phyloP scores from a whole-genome alignment of 2,797 vertebrate species.

The Lateolabrax maculatus region DNA sequence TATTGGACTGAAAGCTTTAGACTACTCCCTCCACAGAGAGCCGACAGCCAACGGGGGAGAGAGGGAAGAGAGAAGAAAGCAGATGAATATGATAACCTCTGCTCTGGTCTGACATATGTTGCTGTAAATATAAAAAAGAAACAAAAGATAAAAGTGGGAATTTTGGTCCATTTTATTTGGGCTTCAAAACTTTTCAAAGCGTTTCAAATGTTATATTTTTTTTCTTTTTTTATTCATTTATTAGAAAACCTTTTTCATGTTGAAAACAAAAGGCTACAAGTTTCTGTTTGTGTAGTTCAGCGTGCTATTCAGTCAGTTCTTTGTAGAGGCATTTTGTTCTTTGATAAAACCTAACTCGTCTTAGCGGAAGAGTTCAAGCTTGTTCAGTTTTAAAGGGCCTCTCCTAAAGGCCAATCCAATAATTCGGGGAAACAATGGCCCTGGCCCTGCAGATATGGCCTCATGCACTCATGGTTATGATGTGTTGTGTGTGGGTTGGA shows the following conservation, averaged over 20 bases:
- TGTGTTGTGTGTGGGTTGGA: slow-evolving; percentile 23
- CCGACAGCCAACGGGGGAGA: slow-evolving; percentile 5
- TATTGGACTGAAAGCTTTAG: slow-evolving; percentile 66
- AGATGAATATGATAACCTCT: slow-evolving; percentile 57
- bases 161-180: background rate
- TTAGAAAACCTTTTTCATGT: background rate
- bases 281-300: background rate
- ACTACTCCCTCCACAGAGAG: slow-evolving; percentile 39
- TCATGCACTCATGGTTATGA: background rate
- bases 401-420: slow-evolving; percentile 18
- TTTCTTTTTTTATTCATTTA: too few relatives aligned
- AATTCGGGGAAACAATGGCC: background rate
- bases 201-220: background rate
- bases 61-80: background rate
- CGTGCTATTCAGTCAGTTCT: background rate
- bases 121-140: too few relatives aligned
- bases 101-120: slow-evolving; percentile 8
- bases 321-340: background rate
- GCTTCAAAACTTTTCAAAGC: background rate
- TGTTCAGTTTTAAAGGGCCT: slow-evolving; percentile 16
- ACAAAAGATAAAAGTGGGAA: too few relatives aligned
- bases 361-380: slow-evolving; percentile 12
- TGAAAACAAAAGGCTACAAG: background rate
- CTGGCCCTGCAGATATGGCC: background rate
- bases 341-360: slow-evolving; percentile 5